These are phyloP conservation scores for Microchrysa polita DNA, from an alignment of 2,888 invertebrate species.

Conservation along the genomic window DNA sequence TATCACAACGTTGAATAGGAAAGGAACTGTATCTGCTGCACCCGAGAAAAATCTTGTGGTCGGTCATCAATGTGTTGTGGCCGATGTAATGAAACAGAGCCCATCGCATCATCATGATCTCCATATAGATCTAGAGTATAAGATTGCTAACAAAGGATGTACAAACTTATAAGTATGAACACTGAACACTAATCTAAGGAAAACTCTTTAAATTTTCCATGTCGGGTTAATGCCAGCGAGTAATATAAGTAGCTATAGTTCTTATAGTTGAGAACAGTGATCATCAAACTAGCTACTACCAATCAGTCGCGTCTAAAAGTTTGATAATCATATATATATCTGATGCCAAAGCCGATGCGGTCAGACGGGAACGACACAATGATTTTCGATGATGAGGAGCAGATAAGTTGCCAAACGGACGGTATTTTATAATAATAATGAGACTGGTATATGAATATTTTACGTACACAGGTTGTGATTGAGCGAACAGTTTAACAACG, in stretches of 20 bases:
- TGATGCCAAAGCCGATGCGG: slow-evolving; percentile 11
- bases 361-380: slow-evolving; percentile 41
- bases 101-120: slow-evolving; percentile 39
- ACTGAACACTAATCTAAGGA: slow-evolving; percentile 26
- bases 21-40: not conserved
- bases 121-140: slow-evolving; percentile 40
- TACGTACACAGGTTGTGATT: slow-evolving; percentile 23
- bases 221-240: not conserved
- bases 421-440: slow-evolving; percentile 42
- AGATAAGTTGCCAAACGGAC: slow-evolving; percentile 42
- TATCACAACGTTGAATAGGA: slow-evolving; percentile 20
- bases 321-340: slow-evolving; percentile 22
- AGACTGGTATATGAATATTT: slow-evolving; percentile 18
- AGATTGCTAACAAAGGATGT: slow-evolving; percentile 30
- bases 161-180: not conserved
- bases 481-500: slow-evolving; percentile 22
- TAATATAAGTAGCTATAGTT: slow-evolving; percentile 31
- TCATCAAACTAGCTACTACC: slow-evolving; percentile 32
- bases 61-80: slow-evolving; percentile 21
- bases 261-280: slow-evolving; percentile 28
- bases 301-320: slow-evolving; percentile 26
- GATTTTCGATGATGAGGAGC: slow-evolving; percentile 42
- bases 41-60: slow-evolving; percentile 18
- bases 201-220: slow-evolving; percentile 5
- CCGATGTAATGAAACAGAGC: slow-evolving; percentile 18